Base-by-base conservation (phyloP, 92 coral and sea anemone genomes). In the Palythoa caribaeorum region DNA sequence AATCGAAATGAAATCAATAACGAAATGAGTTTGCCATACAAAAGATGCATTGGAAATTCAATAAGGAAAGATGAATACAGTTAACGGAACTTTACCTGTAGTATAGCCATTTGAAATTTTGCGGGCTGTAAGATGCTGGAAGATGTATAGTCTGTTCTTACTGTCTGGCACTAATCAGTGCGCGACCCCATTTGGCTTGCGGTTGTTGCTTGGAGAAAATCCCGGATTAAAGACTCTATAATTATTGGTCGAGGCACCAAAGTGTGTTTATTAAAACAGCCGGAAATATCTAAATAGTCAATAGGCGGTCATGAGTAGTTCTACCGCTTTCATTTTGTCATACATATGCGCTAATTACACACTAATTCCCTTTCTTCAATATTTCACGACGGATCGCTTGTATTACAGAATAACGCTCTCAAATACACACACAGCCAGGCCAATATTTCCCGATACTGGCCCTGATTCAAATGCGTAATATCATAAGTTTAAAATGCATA, bases 171-270 rank as follows among this genome's bases (percentile, higher is more conserved):
- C 76, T 81, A 81, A 81, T 66, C 84, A 62, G 17, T 44, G 86
- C 84, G 87, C 91, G 88, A 84, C 87, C 84, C 92, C 90, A 76
- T 92, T 84, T 89, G 94, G 94, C 83, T 89, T 92, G 94, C 94
- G 94, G 94, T 92, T 85, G 84, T 72, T 55, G 62, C 76, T 88
- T 36, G 44, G 38, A 70, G 90, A 89, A 80, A 88, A 77, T 92
- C 94, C 94, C 94, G 94, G 94, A 92, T 92, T 80, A 84, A 79
- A 85, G 62, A 80, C 73, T 84, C 73, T 68, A 20, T 38, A 79
- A 68, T 86, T 76, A 92, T 92, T 92, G 94, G 94, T 37, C 62
- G 79, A 80, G 71, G 17, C 83, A 36, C 83, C 84, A 75, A 88
- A 84, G 84, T 89, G 89, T 73, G 88, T 92, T 91, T 92, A 88